Conservation (phyloP, 2,888 invertebrate species). For the Diploptera punctata region DNA sequence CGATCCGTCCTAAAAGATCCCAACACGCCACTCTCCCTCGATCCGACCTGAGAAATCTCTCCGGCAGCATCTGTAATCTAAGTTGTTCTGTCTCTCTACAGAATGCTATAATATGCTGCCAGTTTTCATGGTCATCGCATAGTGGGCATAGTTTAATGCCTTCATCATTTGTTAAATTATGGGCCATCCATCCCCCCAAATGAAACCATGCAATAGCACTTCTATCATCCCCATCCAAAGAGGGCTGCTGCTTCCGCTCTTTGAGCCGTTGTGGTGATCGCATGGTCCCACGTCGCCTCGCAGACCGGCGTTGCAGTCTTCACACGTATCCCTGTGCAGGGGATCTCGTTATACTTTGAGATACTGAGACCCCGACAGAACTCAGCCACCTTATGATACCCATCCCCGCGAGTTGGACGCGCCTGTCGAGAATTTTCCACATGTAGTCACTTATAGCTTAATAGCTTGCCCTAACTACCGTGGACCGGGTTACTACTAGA, state of each 20-base stretch:
- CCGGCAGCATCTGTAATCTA: too few species aligned
- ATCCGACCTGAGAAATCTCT: too few species aligned
- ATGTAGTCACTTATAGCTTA: background rate
- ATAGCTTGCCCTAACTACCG: background rate
- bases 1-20: too few species aligned
- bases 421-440: constrained; percentile 1
- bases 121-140: too few species aligned
- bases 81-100: too few species aligned
- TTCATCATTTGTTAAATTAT: too few species aligned
- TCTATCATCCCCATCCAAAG: background rate
- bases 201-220: too few species aligned
- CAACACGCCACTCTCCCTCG: too few species aligned
- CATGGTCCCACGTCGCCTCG: background rate
- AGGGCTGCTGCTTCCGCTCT: background rate
- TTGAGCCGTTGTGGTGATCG: background rate
- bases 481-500: background rate
- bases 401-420: constrained; percentile 10
- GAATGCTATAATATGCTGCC: too few species aligned
- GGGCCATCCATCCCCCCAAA: too few species aligned
- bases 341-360: background rate
- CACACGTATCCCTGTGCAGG: background rate
- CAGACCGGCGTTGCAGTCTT: background rate
- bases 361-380: background rate
- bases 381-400: background rate
- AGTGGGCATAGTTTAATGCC: too few species aligned